Base-by-base conservation (phyloP, 2,113 vertebrate genomes). In the Ciconia boyciana region DNA sequence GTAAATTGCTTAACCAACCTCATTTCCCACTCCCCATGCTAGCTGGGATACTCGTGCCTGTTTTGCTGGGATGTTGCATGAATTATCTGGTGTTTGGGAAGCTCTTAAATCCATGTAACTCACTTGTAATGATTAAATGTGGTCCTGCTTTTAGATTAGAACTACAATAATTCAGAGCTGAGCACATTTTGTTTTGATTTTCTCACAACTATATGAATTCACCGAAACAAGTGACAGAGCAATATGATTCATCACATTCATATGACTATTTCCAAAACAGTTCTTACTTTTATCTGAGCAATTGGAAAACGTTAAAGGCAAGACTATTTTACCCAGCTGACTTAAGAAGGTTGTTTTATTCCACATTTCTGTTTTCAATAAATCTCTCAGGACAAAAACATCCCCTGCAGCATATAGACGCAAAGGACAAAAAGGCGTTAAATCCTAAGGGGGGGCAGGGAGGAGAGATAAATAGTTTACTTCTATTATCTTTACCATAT, bases 401-500 rank as follows among this genome's bases (percentile, higher is more conserved):
- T 72, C 61, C 90, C 94, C 86, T 12, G 80, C 90, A 94, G 80
- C 85, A 92, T 9, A 81, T 15, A 69, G 16, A 71, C 1, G 60
- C 51, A 91, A 80, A 95, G 94, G 92, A 96, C 93, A 95, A 79
- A 96, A 94, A 97, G 90, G 88, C 34, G 64, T 93, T 95, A 94
- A 97, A 94, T 76, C 82, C 90, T 71, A 39, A 83, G n/a, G 46
- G 28, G 60, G 24, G 61, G 64, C 9, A 19, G 57, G 57, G 57
- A n/a, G 46, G 65, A 75, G 72, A 96, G 94, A 97, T 92, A 95
- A 96, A 95, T 74, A 94, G 91, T 97, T 97, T 96, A 95, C 92
- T 95, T 77, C 89, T 70, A 90, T 95, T 96, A 96, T 96, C 97
- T 97, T 94, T 96, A 84, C 96, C 96, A 97, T 97, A 97, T 97